Evolutionary conservation across 2,888 invertebrate species (phyloP).

Genomic region (Trissoscelio sp.): DNA sequence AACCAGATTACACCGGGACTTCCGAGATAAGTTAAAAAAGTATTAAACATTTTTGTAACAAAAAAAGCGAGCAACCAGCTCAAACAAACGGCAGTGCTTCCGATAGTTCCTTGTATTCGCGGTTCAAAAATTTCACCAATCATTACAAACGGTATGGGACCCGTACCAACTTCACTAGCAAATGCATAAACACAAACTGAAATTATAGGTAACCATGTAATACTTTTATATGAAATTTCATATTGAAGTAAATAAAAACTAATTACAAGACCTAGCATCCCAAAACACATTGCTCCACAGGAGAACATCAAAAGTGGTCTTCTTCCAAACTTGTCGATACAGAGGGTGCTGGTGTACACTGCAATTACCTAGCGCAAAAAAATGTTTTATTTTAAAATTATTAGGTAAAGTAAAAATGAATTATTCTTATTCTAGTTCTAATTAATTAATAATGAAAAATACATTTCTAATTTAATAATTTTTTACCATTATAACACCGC

Average conservation of each 20-base stretch:
- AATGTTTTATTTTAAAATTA: too few relatives aligned
- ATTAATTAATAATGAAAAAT: too few relatives aligned
- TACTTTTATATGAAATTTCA: background rate
- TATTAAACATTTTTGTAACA: constrained; percentile 21
- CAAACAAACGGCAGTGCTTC: constrained; percentile 43
- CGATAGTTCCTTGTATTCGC: constrained; percentile 37
- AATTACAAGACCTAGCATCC: constrained; percentile 21
- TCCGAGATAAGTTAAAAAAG: background rate
- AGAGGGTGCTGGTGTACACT: constrained; percentile 26
- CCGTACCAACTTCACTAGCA: constrained; percentile 36
- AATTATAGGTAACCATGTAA: constrained; percentile 22
- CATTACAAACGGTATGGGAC: constrained; percentile 54
- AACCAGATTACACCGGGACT: constrained; percentile 21
- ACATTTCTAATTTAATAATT: too few relatives aligned
- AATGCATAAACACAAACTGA: constrained; percentile 26
- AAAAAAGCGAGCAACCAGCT: constrained; percentile 43
- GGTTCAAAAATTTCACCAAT: constrained; percentile 50
- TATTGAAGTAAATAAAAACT: constrained; percentile 17
- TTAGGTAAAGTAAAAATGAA: background rate
- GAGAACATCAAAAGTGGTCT: constrained; percentile 40
- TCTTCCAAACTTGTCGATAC: constrained; percentile 25
- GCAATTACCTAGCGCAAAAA: constrained; percentile 9
- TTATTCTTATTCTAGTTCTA: too few relatives aligned
- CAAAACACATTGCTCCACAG: constrained; percentile 17
- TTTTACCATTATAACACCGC: constrained; percentile 21